Conservation (phyloP, 2,888 invertebrate genomes). For the Callimorpha dominula region DNA sequence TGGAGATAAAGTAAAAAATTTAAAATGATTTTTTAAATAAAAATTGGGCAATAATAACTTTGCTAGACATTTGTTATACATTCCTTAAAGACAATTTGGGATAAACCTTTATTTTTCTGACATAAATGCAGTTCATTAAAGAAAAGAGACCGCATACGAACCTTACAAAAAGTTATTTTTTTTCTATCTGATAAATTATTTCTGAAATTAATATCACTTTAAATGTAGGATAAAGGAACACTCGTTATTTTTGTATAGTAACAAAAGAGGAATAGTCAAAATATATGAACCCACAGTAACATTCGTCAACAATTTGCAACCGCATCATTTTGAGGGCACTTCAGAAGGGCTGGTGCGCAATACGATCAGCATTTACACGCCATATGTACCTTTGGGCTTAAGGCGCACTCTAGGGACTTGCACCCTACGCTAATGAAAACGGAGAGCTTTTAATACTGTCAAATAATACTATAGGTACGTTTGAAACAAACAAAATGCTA, state of each 20-base stretch:
- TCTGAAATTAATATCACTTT: neutral
- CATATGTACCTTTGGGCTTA: constrained; percentile 83
- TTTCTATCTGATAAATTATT: too few species aligned
- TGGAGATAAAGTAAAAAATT: neutral
- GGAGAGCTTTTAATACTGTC: constrained; percentile 56
- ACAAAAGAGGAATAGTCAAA: constrained; percentile 4
- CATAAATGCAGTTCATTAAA: too few species aligned
- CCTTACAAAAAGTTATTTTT: too few species aligned
- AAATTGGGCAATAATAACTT: too few species aligned
- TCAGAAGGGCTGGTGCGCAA: constrained; percentile 63
- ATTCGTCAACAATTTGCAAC: constrained; percentile 54
- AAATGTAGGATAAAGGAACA: neutral
- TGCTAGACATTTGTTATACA: too few species aligned
- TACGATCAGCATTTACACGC: constrained; percentile 84
- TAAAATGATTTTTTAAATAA: neutral
- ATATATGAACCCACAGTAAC: constrained; percentile 40
- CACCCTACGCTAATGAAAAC: constrained; percentile 72
- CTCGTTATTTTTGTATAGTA: neutral
- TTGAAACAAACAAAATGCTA: constrained; percentile 20
- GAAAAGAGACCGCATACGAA: too few species aligned
- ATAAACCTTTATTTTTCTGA: too few species aligned
- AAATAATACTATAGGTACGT: constrained; percentile 46
- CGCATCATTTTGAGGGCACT: constrained; percentile 58
- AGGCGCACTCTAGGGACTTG: constrained; percentile 67
- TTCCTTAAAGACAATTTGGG: too few species aligned